phyloP scores from a whole-genome alignment of 2,113 vertebrate species.

The Sorex araneus region DNA sequence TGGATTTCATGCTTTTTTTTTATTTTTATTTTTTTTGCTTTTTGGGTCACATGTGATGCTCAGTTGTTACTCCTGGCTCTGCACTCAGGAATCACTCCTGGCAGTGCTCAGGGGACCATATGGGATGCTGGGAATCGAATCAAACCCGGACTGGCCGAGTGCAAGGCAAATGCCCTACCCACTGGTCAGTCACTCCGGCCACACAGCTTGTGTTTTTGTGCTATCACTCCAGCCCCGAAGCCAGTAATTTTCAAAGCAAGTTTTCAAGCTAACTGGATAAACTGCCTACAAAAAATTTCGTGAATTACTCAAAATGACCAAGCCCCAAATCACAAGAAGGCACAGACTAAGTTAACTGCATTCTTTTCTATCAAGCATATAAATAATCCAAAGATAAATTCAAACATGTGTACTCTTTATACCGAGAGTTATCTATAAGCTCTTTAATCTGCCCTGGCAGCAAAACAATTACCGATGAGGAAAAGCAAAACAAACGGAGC shows the following conservation, averaged over 20 bases:
- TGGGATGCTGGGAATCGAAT: no score
- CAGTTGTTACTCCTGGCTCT: no score
- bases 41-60: no score
- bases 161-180: no score
- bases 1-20: no score
- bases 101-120: no score
- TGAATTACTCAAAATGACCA: conserved; percentile 49
- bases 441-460: background rate
- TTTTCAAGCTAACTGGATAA: conserved; percentile 28
- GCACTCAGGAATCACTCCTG: no score
- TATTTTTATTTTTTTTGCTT: no score
- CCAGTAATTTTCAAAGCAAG: background rate
- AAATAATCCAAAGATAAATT: conserved; percentile 8
- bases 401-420: background rate
- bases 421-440: background rate
- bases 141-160: no score
- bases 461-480: background rate
- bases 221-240: no score
- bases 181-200: no score
- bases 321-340: conserved; percentile 10
- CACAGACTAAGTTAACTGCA: background rate
- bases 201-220: no score
- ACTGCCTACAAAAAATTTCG: background rate
- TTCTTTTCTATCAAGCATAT: conserved; percentile 52
- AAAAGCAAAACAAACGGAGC: conserved; percentile 18